Conservation (phyloP, 2,797 vertebrate genomes). For the Malurus splendens region DNA sequence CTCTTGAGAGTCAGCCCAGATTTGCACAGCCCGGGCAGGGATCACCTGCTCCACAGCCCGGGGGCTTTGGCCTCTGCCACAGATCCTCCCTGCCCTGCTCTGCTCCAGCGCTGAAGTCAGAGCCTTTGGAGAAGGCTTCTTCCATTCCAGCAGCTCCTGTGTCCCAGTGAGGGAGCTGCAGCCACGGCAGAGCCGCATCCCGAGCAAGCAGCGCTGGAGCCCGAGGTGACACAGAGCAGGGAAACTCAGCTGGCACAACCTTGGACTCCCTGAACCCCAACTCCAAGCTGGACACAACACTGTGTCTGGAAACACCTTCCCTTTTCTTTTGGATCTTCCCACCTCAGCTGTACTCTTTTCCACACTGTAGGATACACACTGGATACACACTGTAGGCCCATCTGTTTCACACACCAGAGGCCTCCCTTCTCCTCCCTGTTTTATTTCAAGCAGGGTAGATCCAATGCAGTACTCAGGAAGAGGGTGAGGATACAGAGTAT, state of each 20-base stretch:
- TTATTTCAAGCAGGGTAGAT: background rate
- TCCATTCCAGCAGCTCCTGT: background rate
- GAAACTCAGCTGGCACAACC: background rate
- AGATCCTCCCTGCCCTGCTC: background rate
- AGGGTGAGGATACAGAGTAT: background rate
- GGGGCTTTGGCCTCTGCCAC: rapidly evolving
- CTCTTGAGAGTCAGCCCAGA: rapidly evolving
- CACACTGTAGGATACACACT: no score
- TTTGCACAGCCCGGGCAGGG: background rate
- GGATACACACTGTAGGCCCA: background rate
- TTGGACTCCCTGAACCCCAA: background rate
- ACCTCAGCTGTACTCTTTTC: background rate
- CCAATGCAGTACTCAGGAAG: background rate
- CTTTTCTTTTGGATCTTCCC: background rate
- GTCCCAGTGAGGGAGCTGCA: background rate
- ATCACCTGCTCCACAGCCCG: rapidly evolving
- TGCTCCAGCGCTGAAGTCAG: background rate
- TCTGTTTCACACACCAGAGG: background rate
- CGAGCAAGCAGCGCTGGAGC: background rate
- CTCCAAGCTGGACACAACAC: background rate
- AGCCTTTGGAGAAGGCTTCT: background rate
- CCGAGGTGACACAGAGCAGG: background rate
- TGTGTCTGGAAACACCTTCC: background rate
- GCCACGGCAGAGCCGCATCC: rapidly evolving
- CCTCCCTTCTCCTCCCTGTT: background rate